Base-by-base conservation (phyloP, 2,113 vertebrate species). In the Gasterosteus nipponicus region DNA sequence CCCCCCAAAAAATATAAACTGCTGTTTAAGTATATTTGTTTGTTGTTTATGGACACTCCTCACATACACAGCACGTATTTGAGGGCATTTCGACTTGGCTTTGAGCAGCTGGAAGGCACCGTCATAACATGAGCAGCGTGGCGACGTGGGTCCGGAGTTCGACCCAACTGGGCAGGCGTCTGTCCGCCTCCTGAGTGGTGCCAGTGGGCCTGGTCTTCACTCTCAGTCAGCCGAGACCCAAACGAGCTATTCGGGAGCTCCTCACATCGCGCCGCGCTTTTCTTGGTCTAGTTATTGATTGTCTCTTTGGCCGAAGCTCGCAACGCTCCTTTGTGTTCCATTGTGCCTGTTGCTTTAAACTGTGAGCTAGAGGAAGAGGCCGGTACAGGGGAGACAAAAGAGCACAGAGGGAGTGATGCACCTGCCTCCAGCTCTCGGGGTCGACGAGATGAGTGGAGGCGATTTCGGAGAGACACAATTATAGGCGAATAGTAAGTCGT, bases 221-320 rank as follows among this genome's bases (percentile, higher is more conserved):
- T 77, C 49, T 63, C 38, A 47, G 72, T 77, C 78, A 77, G 69
- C 47, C 3, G 19, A 38, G 67, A 73, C 31, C 56, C 83, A 73
- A 79, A 46, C 44, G 59, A 73, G 64, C 47, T 22, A 54, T 12
- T 59, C 42, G 10, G 44, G 80, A 75, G 62, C 74, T 65, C 67
- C 76, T 79, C 65, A 26, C 65, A 60, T 31, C 3, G 33, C 33
- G 5, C 60, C 75, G n/a, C 64, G 74, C 75, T 77, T 85, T 88
- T 87, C 59, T 87, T 81, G 67, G 74, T 77, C 53, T 62, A 66
- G 54, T 76, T 88, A 88, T 85, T 91, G 89, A 90, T 86, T 83
- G 83, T 78, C 71, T 89, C 69, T 78, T 33, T 33, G 0, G 8
- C 63, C 61, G 26, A 75, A 76, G 77, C 69, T 78, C 5, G 53